These are phyloP conservation scores for Telmatochromis sp. DNA, from an alignment of 2,113 vertebrate species.

Conservation along the genomic window DNA sequence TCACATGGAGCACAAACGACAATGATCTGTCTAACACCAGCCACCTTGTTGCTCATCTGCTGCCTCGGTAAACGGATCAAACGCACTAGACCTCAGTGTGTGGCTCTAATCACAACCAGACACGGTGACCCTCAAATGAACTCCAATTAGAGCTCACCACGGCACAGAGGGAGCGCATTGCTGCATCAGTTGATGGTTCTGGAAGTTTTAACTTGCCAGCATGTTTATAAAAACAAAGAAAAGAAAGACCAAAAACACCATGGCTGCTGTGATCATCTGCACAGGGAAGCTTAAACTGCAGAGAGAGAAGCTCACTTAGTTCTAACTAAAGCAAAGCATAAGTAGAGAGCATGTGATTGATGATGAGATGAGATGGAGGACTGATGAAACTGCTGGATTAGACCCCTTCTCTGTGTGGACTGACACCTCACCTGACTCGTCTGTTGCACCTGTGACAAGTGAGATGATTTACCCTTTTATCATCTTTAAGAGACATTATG, in stretches of 20 bases:
- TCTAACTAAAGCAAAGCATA: background rate
- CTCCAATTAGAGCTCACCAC: background rate
- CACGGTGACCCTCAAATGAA: constrained; percentile 1
- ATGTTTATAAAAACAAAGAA: background rate
- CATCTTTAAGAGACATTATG: background rate
- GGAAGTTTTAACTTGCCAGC: background rate
- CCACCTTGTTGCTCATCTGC: background rate
- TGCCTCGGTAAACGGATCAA: background rate
- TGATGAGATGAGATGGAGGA: background rate
- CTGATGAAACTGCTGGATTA: background rate
- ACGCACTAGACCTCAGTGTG: background rate
- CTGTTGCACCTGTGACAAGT: background rate
- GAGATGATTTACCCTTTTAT: background rate
- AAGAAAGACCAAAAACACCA: background rate
- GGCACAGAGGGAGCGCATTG: background rate
- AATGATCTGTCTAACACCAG: background rate
- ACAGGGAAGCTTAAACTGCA: background rate
- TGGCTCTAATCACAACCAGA: background rate
- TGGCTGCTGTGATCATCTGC: background rate
- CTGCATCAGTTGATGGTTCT: background rate
- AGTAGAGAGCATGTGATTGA: background rate
- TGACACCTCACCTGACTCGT: background rate
- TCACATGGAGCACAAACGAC: background rate
- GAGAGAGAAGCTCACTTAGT: background rate
- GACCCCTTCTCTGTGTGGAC: background rate